Conservation (phyloP, 2,797 vertebrate species). For the Leptatherina wallacei region DNA sequence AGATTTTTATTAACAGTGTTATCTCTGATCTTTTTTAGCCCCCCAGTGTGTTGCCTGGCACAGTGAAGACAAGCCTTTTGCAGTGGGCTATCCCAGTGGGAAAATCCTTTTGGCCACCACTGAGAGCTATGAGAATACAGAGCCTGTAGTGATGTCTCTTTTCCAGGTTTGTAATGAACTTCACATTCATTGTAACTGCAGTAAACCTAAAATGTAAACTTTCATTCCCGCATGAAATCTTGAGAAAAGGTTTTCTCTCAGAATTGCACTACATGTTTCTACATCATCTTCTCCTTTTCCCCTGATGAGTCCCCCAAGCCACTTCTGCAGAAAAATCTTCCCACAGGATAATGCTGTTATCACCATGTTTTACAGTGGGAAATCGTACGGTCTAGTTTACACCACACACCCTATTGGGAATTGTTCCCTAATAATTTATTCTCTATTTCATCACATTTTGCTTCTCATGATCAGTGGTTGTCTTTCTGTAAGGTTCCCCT, state of each 20-base stretch:
- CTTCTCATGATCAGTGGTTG: too few species aligned
- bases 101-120: constrained; percentile 81
- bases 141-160: constrained; percentile 77
- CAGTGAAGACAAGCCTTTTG: constrained; percentile 83
- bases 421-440: too few species aligned
- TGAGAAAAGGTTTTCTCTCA: neutral
- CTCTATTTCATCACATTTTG: too few species aligned
- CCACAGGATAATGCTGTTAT: too few species aligned
- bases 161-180: constrained; percentile 77
- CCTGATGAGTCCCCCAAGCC: too few species aligned
- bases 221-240: neutral
- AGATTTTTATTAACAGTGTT: neutral
- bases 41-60: constrained; percentile 84
- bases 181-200: neutral
- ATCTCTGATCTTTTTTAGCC: neutral
- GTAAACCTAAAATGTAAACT: neutral
- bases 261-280: too few species aligned
- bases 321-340: too few species aligned
- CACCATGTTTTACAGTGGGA: too few species aligned
- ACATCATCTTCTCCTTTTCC: too few species aligned
- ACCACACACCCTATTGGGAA: too few species aligned
- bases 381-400: too few species aligned
- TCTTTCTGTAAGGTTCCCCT: too few species aligned
- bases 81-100: constrained; percentile 84
- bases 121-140: constrained; percentile 74